Evolutionary conservation across 2,797 vertebrate genomes (phyloP), one percentile per base, ranked within the genome.

Genomic region (Oryzias sinensis): DNA sequence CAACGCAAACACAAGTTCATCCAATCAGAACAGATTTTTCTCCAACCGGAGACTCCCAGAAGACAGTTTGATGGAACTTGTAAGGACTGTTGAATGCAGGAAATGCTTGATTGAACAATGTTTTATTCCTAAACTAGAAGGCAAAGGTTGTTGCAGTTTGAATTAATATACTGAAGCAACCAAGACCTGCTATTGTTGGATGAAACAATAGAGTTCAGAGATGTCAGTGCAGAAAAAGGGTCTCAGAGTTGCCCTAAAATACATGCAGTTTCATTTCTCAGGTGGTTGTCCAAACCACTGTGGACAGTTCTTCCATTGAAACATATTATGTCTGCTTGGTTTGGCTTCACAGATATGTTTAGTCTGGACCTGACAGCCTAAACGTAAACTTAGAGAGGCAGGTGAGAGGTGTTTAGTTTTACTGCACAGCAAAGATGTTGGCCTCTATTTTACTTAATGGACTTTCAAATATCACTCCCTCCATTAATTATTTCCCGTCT

Each of bases 341-440:
- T 72, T 71, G 59, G 46, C 55, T 56, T 49, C n/a, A 29, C 56
- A 72, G 29, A 59, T 43, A 22, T 80, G 76, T 84, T 83, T 76
- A 75, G 82, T 81, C 82, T 84, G 67, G 64, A 47, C 64, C 60
- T 17, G 67, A 9, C 9, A 0, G 8, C 66, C 63, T 53, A 45
- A 72, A 52, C 42, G 16, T 67, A 70, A 79, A 77, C 68, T 69
- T 46, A 24, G 61, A 0, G 18, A 50, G n/a, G 13, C 73, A 77
- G 67, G 68, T 74, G 80, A 67, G 43, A 22, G 14, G 43, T 65
- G 44, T 58, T 53, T 50, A 37, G 45, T 48, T 57, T 43, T 43
- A 37, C 47, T 20, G 20, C 5, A 37, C 25, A 14, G 2, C 42
- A n/a, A 11, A 33, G 8, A 45, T 6, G 7, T 40, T 55, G 16